Conservation (phyloP, 2,113 vertebrate genomes). For the Mormyrus lacerda region DNA sequence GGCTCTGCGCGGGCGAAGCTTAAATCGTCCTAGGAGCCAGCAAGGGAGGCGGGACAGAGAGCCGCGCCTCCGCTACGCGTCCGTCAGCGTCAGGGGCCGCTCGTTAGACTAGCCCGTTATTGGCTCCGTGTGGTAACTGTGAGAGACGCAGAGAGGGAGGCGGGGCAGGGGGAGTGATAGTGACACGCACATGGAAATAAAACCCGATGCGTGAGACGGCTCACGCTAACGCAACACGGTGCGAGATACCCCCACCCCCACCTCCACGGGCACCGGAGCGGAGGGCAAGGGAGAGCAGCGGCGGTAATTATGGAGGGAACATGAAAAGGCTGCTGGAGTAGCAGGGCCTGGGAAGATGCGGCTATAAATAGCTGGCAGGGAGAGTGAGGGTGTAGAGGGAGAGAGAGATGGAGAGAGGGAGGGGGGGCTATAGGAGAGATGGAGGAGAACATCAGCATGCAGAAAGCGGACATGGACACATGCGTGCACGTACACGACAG, state of each 20-base stretch:
- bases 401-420: neutral
- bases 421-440: slow-evolving; percentile 19
- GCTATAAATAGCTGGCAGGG: slow-evolving; percentile 59
- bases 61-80: slow-evolving; percentile 16
- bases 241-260: slow-evolving; percentile 19
- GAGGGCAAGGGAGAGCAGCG: slow-evolving; percentile 7
- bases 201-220: slow-evolving; percentile 53
- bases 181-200: slow-evolving; percentile 55
- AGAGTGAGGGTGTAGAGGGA: slow-evolving; percentile 32
- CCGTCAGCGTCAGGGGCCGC: slow-evolving; percentile 34
- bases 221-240: slow-evolving; percentile 39
- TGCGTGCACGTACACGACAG: neutral
- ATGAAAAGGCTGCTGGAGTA: slow-evolving; percentile 63
- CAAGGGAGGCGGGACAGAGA: neutral
- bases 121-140: slow-evolving; percentile 59
- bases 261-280: neutral
- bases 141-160: slow-evolving; percentile 20
- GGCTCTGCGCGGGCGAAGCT: neutral
- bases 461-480: neutral
- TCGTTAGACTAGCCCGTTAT: slow-evolving; percentile 50
- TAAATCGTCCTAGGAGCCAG: neutral
- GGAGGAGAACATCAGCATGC: slow-evolving; percentile 7
- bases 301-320: slow-evolving; percentile 62
- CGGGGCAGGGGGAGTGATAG: slow-evolving; percentile 3
- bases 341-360: slow-evolving; percentile 57